Evolutionary conservation across 1,140 invertebrate species (phyloP).

Genomic region (Brachionus sp.): DNA sequence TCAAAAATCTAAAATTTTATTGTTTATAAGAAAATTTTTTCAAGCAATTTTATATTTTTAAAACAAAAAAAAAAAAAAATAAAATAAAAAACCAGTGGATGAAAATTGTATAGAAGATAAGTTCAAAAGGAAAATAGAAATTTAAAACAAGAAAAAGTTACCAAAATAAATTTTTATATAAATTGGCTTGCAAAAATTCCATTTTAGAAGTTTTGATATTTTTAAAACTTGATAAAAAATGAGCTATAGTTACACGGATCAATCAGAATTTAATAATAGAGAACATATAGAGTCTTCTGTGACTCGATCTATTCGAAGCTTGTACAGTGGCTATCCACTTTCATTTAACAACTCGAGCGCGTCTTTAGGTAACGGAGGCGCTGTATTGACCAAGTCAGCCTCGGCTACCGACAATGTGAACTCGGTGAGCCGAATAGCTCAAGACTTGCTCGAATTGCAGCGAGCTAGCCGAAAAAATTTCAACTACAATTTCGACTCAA

Average conservation of each 20-base stretch:
- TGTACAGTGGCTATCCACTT: conserved; percentile 10
- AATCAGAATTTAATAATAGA: background rate
- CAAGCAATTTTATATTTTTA: background rate
- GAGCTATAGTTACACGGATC: conserved; percentile 15
- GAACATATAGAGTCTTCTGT: background rate
- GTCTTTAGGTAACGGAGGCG: background rate
- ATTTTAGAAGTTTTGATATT: conserved; percentile 1
- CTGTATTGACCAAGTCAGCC: conserved; percentile 2
- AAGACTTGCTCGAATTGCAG: conserved; percentile 37
- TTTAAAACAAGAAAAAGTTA: background rate
- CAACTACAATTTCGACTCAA: background rate
- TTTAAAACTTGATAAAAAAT: background rate
- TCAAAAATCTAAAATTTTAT: conserved; percentile 1
- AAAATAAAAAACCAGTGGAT: background rate
- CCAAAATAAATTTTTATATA: conserved; percentile 11
- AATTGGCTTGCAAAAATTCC: background rate
- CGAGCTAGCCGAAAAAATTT: conserved; percentile 32
- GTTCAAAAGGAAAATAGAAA: conserved; percentile 2
- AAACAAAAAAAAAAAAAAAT: too few relatives aligned
- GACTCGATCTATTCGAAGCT: conserved; percentile 1
- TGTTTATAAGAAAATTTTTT: conserved; percentile 5
- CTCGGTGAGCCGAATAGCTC: conserved; percentile 29
- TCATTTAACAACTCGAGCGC: background rate
- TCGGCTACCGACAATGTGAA: background rate
- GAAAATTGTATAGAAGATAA: conserved; percentile 29